Evolutionary conservation across 2,888 invertebrate species (phyloP), one percentile per base, ranked within the genome.

Genomic region (Yponomeuta evonymella): DNA sequence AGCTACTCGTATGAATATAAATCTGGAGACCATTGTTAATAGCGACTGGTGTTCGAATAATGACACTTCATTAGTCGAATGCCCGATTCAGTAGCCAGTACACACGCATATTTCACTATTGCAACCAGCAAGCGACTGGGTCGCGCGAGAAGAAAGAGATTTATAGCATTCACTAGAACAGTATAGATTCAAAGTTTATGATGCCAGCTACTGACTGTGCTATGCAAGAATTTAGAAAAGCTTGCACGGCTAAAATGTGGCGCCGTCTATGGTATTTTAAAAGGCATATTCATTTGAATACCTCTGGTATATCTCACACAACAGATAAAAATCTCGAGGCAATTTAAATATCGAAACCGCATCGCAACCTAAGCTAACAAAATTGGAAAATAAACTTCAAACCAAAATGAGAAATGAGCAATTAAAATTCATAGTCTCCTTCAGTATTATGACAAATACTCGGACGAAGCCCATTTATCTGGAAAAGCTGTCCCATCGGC

Each of bases 271-370:
- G 68, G 68, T 48, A 68, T 68, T 58, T 68, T 51, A 30, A 68
- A 68, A 51, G 48, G 36, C 68, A 68, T 12, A 51, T 51, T 29
- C 30, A 68, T 68, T 68, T 29, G 30, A 68, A 68, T 68, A 30
- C 73, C 79, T 79, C 79, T 75, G 76, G 78, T 80, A 77, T 74
- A 78, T 79, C 76, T 79, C 79, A 81, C 79, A 81, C 79, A 76
- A 73, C 75, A 84, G 83, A 88, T 88, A 85, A 87, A 79, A 87
- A 89, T 89, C 51, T 58, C 84, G 87, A 88, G 88, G 51, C 51
- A 87, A 89, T 89, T 89, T 79, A 88, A 89, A 89, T 88, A 82
- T 77, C 77, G 78, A 74, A 75, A 75, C 75, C 75, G 75, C 77
- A 75, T 76, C 71, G 70, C 78, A 74, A 79, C 77, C 77, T 75